These are phyloP conservation scores for Pseudoatta argentina DNA, from an alignment of 1,140 invertebrate genomes.

Conservation along the genomic window DNA sequence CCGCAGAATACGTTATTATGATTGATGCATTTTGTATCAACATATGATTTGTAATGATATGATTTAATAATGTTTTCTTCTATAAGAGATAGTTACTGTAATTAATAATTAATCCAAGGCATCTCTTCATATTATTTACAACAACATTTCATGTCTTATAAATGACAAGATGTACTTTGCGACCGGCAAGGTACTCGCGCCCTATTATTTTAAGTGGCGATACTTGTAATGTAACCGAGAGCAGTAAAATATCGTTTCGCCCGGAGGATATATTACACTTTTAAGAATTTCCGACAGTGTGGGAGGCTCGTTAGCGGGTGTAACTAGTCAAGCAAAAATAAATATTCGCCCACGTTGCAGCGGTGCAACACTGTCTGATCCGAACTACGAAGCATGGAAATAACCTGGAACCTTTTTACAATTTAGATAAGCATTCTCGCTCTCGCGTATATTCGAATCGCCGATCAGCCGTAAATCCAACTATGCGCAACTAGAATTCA, in stretches of 20 bases:
- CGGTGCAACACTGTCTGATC: constrained; percentile 29
- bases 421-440: constrained; percentile 33
- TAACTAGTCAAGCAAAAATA: constrained; percentile 62
- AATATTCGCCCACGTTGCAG: constrained; percentile 54
- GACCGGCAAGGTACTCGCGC: constrained; percentile 3
- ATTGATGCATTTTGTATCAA: background rate
- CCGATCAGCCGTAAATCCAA: constrained; percentile 15
- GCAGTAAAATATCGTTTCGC: constrained; percentile 56
- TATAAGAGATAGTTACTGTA: background rate
- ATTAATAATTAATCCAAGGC: constrained; percentile 1
- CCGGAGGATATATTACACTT: constrained; percentile 54
- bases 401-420: constrained; percentile 49
- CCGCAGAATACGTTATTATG: constrained; percentile 2
- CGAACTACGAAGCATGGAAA: constrained; percentile 19
- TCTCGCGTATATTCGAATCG: constrained; percentile 39
- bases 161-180: constrained; percentile 13
- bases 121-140: background rate
- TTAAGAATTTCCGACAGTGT: constrained; percentile 58
- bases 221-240: constrained; percentile 36
- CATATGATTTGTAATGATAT: background rate
- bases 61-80: background rate
- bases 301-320: constrained; percentile 49
- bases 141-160: constrained; percentile 5
- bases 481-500: constrained; percentile 26
- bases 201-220: constrained; percentile 49